Base-by-base conservation (phyloP, 2,888 invertebrate species). In the Ophion obscuratus region DNA sequence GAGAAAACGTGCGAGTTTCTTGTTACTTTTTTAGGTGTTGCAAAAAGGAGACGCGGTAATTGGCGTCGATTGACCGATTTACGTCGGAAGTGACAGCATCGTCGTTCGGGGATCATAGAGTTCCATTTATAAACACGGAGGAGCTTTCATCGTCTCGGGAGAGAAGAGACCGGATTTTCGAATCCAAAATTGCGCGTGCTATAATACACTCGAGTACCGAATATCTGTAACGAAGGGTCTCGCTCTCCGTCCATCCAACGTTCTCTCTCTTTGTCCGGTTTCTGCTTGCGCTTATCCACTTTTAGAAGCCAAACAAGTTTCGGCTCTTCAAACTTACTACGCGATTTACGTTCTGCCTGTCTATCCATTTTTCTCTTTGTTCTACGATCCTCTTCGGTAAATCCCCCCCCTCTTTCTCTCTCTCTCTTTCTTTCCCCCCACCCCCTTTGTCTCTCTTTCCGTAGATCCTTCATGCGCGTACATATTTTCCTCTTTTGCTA, bases 231-330 rank as follows among this genome's bases (percentile, higher is more conserved):
- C 64, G 44, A 36, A 47, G 7, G 36, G 40, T 36, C 24, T 44
- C 75, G 44, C 36, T 62, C 76, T 66, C 59, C 3, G 7, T 57
- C n/a, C 67, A 36, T 20, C 53, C 36, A 20, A 36, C 57, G 20
- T 24, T 40, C 57, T 20, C 59, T 44, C 44, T 57, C 61, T 61
- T 4, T 61, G 20, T 61, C 40, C 4, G 17, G 27, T 27, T 47
- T 76, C 64, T 53, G 81, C 64, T 67, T 74, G 81, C 64, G 66
- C 61, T 57, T 67, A 83, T 84, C 87, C 85, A 85, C 87, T 87
- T 88, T 88, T 87, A 88, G 87, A 88, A 88, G 75, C 84, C 83
- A 84, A 88, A 88, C 87, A 88, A 87, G 77, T 84, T 64, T 66
- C 66, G 81, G 68, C 84, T 76, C 84, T 66, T 78, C 71, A 61